phyloP scores from a whole-genome alignment of 2,113 vertebrate genomes.

The Pagrus major region DNA sequence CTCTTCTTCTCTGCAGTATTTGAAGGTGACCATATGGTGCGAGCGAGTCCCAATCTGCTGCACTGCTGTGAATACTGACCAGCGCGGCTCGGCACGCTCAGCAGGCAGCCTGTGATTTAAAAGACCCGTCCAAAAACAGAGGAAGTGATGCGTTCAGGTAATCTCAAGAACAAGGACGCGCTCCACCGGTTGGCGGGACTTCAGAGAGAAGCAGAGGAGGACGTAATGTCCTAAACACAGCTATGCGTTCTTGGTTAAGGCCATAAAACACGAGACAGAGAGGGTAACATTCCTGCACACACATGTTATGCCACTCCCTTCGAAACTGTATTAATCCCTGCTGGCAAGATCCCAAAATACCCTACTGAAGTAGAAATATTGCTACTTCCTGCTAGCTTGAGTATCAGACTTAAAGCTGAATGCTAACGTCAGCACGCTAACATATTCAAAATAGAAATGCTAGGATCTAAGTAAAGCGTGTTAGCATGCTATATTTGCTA shows the following conservation, averaged over 20 bases:
- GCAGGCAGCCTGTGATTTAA: constrained; percentile 44
- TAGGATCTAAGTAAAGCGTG: no score
- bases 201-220: constrained; percentile 47
- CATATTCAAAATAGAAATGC: not conserved
- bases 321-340: not conserved
- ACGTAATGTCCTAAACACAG: constrained; percentile 64
- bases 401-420: no score
- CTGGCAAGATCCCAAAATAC: not conserved
- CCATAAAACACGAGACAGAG: constrained; percentile 18
- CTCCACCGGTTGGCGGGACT: constrained; percentile 51
- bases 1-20: constrained; percentile 23
- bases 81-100: constrained; percentile 28
- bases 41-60: constrained; percentile 25
- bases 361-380: not conserved
- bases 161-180: constrained; percentile 13
- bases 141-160: constrained; percentile 45
- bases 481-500: not conserved
- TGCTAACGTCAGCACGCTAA: not conserved
- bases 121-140: constrained; percentile 2
- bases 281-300: constrained; percentile 9
- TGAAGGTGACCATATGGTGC: constrained; percentile 63
- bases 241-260: constrained; percentile 38
- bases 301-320: constrained; percentile 18
- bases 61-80: constrained; percentile 36
- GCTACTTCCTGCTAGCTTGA: no score